A percentile compares a stretch with the other conserved stretches of the same genome.
Evolutionary conservation across 2,113 vertebrate genomes (phyloP).

Genomic region (Phainopepla nitens): DNA sequence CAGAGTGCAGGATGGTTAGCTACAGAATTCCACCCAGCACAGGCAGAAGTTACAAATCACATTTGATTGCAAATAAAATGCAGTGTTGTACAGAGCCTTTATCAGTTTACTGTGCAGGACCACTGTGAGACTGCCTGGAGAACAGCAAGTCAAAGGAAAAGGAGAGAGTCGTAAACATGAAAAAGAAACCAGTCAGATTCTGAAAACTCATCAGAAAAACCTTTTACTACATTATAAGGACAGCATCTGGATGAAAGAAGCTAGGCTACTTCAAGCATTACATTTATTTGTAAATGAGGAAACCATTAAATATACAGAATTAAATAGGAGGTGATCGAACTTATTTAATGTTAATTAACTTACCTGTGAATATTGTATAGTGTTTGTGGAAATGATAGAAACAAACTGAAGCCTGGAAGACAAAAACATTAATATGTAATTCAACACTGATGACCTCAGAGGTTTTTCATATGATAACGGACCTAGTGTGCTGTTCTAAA

Average conservation of each 20-base stretch:
- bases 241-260: neutral
- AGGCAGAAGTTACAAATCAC: neutral
- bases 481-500: neutral
- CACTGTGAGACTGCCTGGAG: neutral
- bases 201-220: neutral
- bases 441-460: neutral
- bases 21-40: neutral
- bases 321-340: neutral
- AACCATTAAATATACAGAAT: neutral
- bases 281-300: neutral
- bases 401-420: constrained; percentile 54
- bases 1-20: neutral
- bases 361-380: constrained; percentile 62
- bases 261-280: neutral
- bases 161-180: neutral
- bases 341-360: neutral
- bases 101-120: neutral
- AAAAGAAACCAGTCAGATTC: neutral
- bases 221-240: neutral
- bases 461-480: neutral
- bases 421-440: neutral
- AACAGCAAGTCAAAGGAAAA: neutral
- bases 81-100: neutral
- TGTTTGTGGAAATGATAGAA: constrained; percentile 60
- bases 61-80: neutral